Evolutionary conservation across 2,888 invertebrate species (phyloP).

Genomic region (Scotopteryx bipunctaria): DNA sequence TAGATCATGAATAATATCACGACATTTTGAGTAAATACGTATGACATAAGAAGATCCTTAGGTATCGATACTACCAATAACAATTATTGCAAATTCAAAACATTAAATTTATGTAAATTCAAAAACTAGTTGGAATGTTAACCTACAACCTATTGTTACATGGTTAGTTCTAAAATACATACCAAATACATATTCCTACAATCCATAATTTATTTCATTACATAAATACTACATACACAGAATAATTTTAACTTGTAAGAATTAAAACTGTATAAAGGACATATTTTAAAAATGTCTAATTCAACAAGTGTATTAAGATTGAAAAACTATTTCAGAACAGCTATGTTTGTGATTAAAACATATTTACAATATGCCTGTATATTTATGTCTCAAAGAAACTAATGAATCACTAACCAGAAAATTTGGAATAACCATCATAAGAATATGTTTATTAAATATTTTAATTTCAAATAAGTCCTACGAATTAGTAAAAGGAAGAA

Average conservation of each 20-base stretch:
- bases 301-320: constrained; percentile 14
- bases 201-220: constrained; percentile 14
- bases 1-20: constrained; percentile 2
- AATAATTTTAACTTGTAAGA: constrained; percentile 11
- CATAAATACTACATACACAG: constrained; percentile 30
- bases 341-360: constrained; percentile 4
- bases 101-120: constrained; percentile 16
- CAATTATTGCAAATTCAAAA: constrained; percentile 8
- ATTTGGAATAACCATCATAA: constrained; percentile 71
- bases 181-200: constrained; percentile 17
- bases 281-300: constrained; percentile 5
- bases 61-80: constrained; percentile 1
- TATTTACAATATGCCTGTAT: constrained; percentile 21
- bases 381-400: constrained; percentile 23
- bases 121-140: constrained; percentile 62
- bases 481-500: constrained; percentile 55
- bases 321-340: constrained; percentile 14
- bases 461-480: constrained; percentile 47
- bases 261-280: constrained; percentile 19
- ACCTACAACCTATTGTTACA: constrained; percentile 64
- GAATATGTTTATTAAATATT: constrained; percentile 51
- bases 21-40: not conserved
- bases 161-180: constrained; percentile 48
- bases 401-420: constrained; percentile 67
- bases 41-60: constrained; percentile 4